phyloP scores from a whole-genome alignment of 2,888 invertebrate genomes.

The Dermolepida albohirtum region DNA sequence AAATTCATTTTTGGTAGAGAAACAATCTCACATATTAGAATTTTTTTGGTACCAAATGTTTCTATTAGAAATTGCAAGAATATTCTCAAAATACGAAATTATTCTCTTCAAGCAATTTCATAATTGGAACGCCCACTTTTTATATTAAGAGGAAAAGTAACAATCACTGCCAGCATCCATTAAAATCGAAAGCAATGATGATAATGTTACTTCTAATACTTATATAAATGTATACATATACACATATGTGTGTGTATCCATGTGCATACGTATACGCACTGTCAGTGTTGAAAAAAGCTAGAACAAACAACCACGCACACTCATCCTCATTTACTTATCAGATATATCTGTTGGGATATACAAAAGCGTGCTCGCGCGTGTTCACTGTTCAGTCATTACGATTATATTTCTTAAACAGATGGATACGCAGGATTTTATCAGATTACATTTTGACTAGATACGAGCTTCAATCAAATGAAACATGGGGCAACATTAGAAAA shows the following conservation, averaged over 20 bases:
- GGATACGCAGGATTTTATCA: slow-evolving; percentile 21
- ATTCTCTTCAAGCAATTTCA: no score
- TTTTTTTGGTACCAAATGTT: no score
- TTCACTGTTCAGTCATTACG: slow-evolving; percentile 31
- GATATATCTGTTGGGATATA: slow-evolving; percentile 23
- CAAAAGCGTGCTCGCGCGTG: slow-evolving; percentile 19
- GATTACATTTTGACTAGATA: slow-evolving; percentile 18
- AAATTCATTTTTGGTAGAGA: no score
- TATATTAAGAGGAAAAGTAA: background rate
- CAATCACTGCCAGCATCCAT: no score
- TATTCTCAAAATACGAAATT: no score
- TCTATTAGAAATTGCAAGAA: no score
- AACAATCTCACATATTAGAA: no score
- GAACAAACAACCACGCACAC: slow-evolving; percentile 8
- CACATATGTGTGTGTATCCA: no score
- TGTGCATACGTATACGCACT: slow-evolving; percentile 3
- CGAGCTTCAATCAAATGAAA: slow-evolving; percentile 6
- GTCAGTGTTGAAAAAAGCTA: slow-evolving; percentile 11
- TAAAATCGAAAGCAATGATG: no score
- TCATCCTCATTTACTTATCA: slow-evolving; percentile 34
- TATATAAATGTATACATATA: background rate
- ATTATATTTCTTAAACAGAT: slow-evolving; percentile 37
- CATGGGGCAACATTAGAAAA: no score
- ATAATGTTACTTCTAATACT: background rate
- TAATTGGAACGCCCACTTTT: no score